Conservation (phyloP, 1,140 invertebrate genomes). For the Geopemphigus sp. region DNA sequence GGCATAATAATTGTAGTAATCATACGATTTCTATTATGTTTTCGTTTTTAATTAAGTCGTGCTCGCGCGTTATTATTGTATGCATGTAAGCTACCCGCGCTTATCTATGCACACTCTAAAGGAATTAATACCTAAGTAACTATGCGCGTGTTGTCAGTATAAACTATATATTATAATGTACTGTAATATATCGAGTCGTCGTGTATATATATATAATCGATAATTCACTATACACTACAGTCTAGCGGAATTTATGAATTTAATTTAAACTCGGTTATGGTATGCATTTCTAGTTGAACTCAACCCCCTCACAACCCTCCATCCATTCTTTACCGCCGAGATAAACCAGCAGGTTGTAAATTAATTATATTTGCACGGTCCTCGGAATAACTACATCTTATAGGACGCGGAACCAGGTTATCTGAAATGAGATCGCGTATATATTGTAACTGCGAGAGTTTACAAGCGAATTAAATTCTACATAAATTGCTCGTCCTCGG, state of each 20-base stretch:
- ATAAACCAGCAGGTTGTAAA: slow-evolving; percentile 42
- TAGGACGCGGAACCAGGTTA: slow-evolving; percentile 19
- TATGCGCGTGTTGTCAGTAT: background rate
- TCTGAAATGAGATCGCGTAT: slow-evolving; percentile 41
- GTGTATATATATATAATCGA: background rate
- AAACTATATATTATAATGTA: background rate
- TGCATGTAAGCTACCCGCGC: background rate
- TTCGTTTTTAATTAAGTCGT: background rate
- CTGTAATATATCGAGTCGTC: background rate
- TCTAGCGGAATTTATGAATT: slow-evolving; percentile 20
- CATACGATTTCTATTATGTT: too few relatives aligned
- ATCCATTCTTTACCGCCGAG: background rate
- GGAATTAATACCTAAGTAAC: slow-evolving; percentile 3
- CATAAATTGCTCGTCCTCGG: background rate
- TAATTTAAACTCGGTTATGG: slow-evolving; percentile 39
- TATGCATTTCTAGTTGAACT: slow-evolving; percentile 1
- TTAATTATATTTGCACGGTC: slow-evolving; percentile 35
- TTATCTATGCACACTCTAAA: background rate
- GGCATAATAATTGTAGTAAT: too few relatives aligned
- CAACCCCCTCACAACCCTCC: background rate
- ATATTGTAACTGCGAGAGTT: slow-evolving; percentile 15
- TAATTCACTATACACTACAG: background rate
- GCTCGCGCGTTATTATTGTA: background rate
- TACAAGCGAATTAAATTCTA: slow-evolving; percentile 46
- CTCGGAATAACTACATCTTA: background rate